Evolutionary conservation across 2,888 invertebrate genomes (phyloP).

Genomic region (Galeruca laticollis): DNA sequence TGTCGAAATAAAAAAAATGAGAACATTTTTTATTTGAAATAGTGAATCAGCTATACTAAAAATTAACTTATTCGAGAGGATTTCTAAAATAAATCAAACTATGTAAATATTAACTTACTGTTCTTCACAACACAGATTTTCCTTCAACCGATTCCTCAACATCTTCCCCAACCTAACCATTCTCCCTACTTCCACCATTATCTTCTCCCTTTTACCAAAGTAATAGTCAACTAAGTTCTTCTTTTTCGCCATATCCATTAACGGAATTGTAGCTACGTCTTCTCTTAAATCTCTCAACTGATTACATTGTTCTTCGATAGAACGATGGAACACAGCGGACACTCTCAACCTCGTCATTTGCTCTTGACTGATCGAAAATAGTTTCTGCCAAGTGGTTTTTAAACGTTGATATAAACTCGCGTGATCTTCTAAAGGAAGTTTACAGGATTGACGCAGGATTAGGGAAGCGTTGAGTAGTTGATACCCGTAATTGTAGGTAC

Average conservation of each 20-base stretch:
- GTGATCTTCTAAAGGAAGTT: slow-evolving; percentile 73
- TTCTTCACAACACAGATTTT: slow-evolving; percentile 65
- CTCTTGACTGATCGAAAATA: slow-evolving; percentile 79
- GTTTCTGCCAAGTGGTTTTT: slow-evolving; percentile 76
- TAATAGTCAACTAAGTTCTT: slow-evolving; percentile 69
- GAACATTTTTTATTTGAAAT: no score
- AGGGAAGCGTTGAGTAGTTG: slow-evolving; percentile 82
- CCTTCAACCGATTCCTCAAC: slow-evolving; percentile 74
- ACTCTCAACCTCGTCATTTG: slow-evolving; percentile 81
- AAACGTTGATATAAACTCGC: slow-evolving; percentile 71
- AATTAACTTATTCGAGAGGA: no score
- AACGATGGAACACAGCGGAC: slow-evolving; percentile 79
- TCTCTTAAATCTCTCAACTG: slow-evolving; percentile 73
- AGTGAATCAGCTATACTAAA: no score
- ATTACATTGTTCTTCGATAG: slow-evolving; percentile 74
- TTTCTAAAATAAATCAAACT: no score
- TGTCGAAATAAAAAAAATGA: no score
- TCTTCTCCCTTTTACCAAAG: slow-evolving; percentile 72
- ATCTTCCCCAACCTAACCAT: slow-evolving; percentile 79
- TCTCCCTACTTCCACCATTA: slow-evolving; percentile 78
- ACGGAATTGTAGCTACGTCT: slow-evolving; percentile 68
- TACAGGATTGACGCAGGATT: slow-evolving; percentile 79
- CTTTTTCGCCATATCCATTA: slow-evolving; percentile 66
- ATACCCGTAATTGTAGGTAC: slow-evolving; percentile 84
- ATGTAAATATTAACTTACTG: slow-evolving; percentile 47